Conservation (phyloP, 2,113 vertebrate species). For the Pluvianellus socialis region DNA sequence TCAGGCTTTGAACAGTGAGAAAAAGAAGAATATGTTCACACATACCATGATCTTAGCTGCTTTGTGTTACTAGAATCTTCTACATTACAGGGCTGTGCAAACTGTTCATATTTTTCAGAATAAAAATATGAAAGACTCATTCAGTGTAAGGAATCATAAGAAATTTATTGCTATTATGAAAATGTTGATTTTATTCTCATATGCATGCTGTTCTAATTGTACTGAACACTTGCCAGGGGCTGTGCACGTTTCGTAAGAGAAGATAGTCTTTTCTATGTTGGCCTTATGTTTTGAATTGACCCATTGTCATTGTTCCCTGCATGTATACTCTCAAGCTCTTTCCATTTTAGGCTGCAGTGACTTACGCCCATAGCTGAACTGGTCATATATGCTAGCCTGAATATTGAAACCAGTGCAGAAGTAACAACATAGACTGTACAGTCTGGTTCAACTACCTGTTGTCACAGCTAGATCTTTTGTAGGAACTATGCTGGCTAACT, state of each 20-base stretch:
- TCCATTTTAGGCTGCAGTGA: background rate
- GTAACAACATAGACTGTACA: background rate
- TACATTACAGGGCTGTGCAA: background rate
- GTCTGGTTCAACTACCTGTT: background rate
- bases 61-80: background rate
- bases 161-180: background rate
- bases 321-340: background rate
- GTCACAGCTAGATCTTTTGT: background rate
- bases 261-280: background rate
- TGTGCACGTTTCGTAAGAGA: background rate
- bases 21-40: background rate
- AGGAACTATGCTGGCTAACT: background rate
- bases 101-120: background rate
- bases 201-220: background rate
- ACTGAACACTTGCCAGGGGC: background rate
- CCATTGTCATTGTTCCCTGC: background rate
- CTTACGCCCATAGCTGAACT: background rate
- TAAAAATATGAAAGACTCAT: background rate
- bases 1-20: background rate
- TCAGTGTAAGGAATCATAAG: background rate
- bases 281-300: background rate
- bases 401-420: background rate
- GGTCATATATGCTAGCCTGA: background rate
- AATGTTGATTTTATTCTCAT: background rate
- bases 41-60: background rate